A percentile compares a stretch with the other conserved stretches of the same genome.
Evolutionary conservation across 2,113 vertebrate genomes (phyloP).

Genomic region (Semicossyphus pulcher): DNA sequence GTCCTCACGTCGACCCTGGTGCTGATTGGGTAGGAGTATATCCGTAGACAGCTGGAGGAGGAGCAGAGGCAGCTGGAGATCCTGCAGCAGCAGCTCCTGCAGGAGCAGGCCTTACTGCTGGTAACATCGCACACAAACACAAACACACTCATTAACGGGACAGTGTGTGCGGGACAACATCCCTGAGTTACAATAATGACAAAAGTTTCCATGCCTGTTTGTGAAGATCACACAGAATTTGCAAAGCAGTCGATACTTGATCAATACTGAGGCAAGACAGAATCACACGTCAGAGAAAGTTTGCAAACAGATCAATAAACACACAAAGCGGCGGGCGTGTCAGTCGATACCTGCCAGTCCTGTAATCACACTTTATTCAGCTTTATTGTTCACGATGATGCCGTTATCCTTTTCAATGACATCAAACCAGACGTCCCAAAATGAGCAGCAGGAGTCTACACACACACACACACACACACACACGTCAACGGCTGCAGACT

Average conservation of each 20-base stretch:
- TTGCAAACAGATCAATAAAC: constrained; percentile 25
- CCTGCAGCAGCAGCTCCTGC: constrained; percentile 98
- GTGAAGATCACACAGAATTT: constrained; percentile 1
- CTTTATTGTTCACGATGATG: constrained; percentile 4
- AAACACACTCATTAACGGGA: neutral
- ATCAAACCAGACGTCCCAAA: neutral
- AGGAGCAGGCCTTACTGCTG: constrained; percentile 99
- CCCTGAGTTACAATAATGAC: neutral
- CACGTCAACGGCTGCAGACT: neutral
- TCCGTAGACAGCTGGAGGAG: constrained; percentile 99
- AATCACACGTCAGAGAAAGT: neutral
- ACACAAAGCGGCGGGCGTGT: neutral
- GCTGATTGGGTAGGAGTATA: constrained; percentile 91
- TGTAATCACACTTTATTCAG: neutral
- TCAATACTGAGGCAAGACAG: constrained; percentile 6
- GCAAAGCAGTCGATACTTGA: neutral
- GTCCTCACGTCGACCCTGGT: constrained; percentile 71
- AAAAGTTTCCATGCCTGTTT: neutral
- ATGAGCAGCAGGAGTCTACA: neutral
- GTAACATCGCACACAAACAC: constrained; percentile 80
- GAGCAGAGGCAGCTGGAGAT: constrained; percentile 99
- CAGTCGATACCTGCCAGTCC: neutral
- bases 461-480: neutral
- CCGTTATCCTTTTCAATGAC: neutral
- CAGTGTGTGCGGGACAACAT: neutral